phyloP scores from a whole-genome alignment of 1,140 invertebrate genomes.

The Tetramorium simillimum region DNA sequence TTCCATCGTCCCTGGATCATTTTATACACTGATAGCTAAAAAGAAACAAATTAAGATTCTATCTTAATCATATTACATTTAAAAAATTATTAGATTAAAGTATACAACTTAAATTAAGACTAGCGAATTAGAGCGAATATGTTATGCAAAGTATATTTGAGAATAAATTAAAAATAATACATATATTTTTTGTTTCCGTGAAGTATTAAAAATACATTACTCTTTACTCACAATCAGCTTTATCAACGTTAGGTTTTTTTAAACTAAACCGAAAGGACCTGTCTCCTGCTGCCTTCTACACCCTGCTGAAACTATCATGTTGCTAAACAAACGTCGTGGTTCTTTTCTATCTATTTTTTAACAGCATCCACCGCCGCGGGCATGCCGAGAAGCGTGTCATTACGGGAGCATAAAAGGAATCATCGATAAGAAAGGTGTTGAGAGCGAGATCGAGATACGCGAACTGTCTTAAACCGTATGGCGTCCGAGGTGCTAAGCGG shows the following conservation, averaged over 20 bases:
- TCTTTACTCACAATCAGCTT: background rate
- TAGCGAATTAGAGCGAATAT: background rate
- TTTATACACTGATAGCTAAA: background rate
- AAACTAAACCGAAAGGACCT: background rate
- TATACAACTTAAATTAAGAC: background rate
- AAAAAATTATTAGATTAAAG: background rate
- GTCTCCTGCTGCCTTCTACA: background rate
- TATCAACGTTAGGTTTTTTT: background rate
- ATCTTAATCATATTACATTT: background rate
- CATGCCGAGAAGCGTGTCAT: slow-evolving; percentile 79
- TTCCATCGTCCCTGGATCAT: background rate
- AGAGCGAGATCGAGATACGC: slow-evolving; percentile 81
- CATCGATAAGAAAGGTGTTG: slow-evolving; percentile 83
- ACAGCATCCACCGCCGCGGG: slow-evolving; percentile 22
- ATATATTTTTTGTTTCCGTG: background rate
- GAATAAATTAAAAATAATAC: background rate
- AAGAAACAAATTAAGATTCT: background rate
- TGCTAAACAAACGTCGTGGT: slow-evolving; percentile 80
- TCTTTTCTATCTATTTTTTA: slow-evolving; percentile 67
- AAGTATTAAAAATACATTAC: background rate
- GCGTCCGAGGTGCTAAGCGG: slow-evolving; percentile 76
- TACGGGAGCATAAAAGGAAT: slow-evolving; percentile 75
- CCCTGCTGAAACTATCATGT: slow-evolving; percentile 44
- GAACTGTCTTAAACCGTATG: slow-evolving; percentile 35
- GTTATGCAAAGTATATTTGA: background rate